phyloP scores from a whole-genome alignment of 2,113 vertebrate genomes.

The Tupaia chinensis region DNA sequence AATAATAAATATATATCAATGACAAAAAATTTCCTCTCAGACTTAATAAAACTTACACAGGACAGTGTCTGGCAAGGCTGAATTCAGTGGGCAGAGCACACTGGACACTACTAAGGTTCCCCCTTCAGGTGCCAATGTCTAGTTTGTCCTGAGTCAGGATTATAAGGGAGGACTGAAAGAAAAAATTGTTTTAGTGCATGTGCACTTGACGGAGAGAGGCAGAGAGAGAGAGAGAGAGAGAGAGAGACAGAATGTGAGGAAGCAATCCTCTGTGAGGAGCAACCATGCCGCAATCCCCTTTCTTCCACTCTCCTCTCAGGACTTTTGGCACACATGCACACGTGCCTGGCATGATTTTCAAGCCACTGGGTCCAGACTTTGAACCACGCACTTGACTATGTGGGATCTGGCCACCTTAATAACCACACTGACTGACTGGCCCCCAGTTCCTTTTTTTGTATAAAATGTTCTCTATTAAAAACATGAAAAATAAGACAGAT shows the following conservation, averaged over 20 bases:
- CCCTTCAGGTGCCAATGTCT: rapidly evolving
- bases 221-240: too few species aligned
- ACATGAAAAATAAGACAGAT: neutral
- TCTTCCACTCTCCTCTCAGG: too few species aligned
- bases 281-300: too few species aligned
- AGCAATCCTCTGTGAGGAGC: too few species aligned
- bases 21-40: neutral
- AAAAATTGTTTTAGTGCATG: neutral
- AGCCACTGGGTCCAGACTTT: too few species aligned
- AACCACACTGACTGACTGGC: too few species aligned
- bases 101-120: neutral
- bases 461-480: neutral
- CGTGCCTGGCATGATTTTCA: too few species aligned
- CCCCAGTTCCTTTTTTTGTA: neutral
- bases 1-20: neutral
- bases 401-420: too few species aligned
- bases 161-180: neutral
- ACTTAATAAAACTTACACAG: neutral
- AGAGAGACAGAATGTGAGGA: too few species aligned
- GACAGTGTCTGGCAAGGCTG: neutral
- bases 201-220: too few species aligned
- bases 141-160: neutral
- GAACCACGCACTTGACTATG: too few species aligned
- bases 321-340: too few species aligned
- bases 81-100: neutral